A percentile compares a stretch with the other conserved stretches of the same genome.
phyloP scores from a whole-genome alignment of 2,113 vertebrate genomes.

The Geococcyx californianus region DNA sequence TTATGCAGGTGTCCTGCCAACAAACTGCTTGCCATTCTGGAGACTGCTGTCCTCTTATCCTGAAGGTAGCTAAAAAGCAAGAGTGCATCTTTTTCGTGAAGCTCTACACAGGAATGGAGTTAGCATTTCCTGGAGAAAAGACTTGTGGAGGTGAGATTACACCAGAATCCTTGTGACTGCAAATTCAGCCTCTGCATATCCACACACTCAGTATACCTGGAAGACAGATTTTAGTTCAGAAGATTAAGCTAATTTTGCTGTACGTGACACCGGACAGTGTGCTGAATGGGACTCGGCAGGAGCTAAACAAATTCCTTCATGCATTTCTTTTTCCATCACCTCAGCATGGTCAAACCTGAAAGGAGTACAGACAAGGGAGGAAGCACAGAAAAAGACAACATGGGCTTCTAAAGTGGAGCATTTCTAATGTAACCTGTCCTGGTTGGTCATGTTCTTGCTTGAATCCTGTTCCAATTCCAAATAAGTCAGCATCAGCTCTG shows the following conservation, averaged over 20 bases:
- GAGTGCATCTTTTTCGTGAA: neutral
- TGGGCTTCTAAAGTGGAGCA: neutral
- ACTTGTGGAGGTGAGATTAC: neutral
- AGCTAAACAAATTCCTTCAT: neutral
- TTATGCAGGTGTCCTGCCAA: neutral
- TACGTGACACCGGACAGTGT: fast-evolving
- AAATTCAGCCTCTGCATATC: neutral
- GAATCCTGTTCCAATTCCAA: neutral
- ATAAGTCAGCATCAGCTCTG: neutral
- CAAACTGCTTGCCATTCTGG: neutral
- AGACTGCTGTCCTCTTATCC: neutral
- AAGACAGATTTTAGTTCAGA: neutral
- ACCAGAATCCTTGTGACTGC: neutral
- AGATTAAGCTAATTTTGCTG: neutral
- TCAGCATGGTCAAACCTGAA: neutral
- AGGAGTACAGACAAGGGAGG: neutral
- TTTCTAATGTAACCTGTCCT: neutral
- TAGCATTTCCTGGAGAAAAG: neutral
- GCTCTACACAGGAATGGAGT: neutral
- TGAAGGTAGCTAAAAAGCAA: neutral
- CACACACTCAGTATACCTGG: neutral
- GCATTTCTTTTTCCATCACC: neutral
- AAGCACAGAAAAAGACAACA: neutral
- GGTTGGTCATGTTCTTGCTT: neutral
- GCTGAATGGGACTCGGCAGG: neutral